Base-by-base conservation (phyloP, 2,113 vertebrate genomes). In the Megaptera novaeangliae region DNA sequence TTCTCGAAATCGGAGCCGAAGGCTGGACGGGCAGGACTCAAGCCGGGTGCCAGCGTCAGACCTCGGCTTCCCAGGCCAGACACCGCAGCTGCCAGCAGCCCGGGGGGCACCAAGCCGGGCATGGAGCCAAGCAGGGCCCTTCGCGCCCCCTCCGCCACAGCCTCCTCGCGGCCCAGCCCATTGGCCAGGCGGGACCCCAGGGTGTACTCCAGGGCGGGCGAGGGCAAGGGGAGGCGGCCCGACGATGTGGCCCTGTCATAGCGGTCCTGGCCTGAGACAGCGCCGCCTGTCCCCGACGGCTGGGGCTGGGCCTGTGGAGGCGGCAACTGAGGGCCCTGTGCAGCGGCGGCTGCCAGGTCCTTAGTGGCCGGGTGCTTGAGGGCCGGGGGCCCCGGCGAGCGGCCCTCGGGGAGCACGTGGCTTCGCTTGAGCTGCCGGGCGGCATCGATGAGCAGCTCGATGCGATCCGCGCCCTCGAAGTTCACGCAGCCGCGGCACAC, bases 401-500 rank as follows among this genome's bases (percentile, higher is more conserved):
- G 99, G 2, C 99, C 99, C 87, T 99, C 99, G 81, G 99, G 99
- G 98, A 99, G 98, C 97, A 99, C 99, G 97, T 99, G 99, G 72
- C 98, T 99, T 41, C 99, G 98, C 92, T 99, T 99, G 52, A 99
- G 98, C 98, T 99, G 99, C 29, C 99, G 98, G 57, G 99, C 99
- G 4, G 99, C 99, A 46, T 99, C 99, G n/a, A 99, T 99, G 39
- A 99, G 98, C 94, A 99, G 98, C 75, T 99, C 99, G 46, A 99
- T 99, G 97, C 99, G 99, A 85, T 99, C 99, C 0, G 99, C 99
- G 7, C 99, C 99, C 92, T 99, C 99, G 97, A 99, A 99, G 98
- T 99, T 99, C n/a, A 99, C 99, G 89, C 99, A 99, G 8, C 99
- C 99, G 2, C 99, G 99, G 75, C 99, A 99, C 13, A 99, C 99